Evolutionary conservation across 1,140 invertebrate species (phyloP), one percentile per base, ranked within the genome.

Genomic region (Riptortus pedestris): DNA sequence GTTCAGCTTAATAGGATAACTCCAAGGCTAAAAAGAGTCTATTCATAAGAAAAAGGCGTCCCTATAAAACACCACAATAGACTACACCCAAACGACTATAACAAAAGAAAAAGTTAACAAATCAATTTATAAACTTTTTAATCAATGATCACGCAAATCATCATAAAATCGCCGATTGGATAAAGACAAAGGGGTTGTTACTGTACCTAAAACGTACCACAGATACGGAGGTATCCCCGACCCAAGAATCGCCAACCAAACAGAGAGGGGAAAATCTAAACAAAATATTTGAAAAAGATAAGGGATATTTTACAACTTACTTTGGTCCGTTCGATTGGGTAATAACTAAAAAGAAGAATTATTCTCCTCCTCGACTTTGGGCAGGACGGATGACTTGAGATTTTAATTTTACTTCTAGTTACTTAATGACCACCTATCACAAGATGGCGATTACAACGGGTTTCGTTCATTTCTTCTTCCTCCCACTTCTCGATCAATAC

Each of bases 301-400:
- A 24, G 1, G 26, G 2, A 12, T 24, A 26, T 4, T 24, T 14
- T 12, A 55, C 20, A 22, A 67, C 65, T 69, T 73, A 83, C 81
- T 78, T 82, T 81, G 81, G 81, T 83, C 81, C 81, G 81, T 82
- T 79, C 81, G 81, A 79, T 81, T 82, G 81, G 81, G 81, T 81
- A 76, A 74, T 76, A 73, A 77, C 75, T 78, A 77, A 75, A 80
- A 74, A 80, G 81, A 77, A 75, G 77, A 77, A 77, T 79, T 76
- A 74, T 76, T 76, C 77, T 76, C 77, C 73, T 75, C 73, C 74
- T 70, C 75, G 75, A 74, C 69, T 74, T 76, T 72, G 22, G 72
- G 72, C 74, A 73, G 74, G 75, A 74, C 74, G 75, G 79, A 81
- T 81, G 75, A 73, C 72, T 74, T 72, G 75, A 74, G 77, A 81